Evolutionary conservation across 2,888 invertebrate genomes (phyloP).

Genomic region (Capitulum mitella): DNA sequence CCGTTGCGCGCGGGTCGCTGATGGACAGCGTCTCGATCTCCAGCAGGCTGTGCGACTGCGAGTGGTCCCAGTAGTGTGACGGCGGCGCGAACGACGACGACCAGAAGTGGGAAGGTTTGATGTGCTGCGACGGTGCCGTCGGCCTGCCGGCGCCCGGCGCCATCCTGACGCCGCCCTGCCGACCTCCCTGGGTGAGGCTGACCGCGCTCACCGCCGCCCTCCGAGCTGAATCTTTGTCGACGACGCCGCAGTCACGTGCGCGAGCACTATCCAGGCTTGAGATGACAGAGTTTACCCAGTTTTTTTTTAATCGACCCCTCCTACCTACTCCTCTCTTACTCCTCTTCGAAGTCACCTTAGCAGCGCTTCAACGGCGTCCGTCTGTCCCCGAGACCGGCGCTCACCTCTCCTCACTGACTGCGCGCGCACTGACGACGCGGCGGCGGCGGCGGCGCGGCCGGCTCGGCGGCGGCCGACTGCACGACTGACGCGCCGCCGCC

Average conservation of each 20-base stretch:
- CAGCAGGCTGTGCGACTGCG: conserved; percentile 19
- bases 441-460: not conserved
- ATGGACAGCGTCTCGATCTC: not conserved
- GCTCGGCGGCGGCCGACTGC: not conserved
- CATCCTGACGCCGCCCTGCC: too few species aligned
- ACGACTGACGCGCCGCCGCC: not conserved
- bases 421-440: not conserved
- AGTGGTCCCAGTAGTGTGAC: conserved; percentile 16
- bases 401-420: not conserved
- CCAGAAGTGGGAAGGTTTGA: conserved; percentile 16
- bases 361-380: too few species aligned
- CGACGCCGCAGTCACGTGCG: too few species aligned
- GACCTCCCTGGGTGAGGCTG: too few species aligned
- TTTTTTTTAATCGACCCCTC: too few species aligned
- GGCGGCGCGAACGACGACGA: conserved; percentile 19
- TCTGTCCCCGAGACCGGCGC: not conserved
- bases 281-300: too few species aligned
- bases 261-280: too few species aligned
- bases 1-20: not conserved
- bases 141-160: not conserved
- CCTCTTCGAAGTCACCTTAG: not conserved
- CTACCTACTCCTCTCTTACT: too few species aligned
- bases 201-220: too few species aligned
- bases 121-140: not conserved
- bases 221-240: too few species aligned